phyloP scores from a whole-genome alignment of 2,888 invertebrate species.

The Argynnis bischoffii region DNA sequence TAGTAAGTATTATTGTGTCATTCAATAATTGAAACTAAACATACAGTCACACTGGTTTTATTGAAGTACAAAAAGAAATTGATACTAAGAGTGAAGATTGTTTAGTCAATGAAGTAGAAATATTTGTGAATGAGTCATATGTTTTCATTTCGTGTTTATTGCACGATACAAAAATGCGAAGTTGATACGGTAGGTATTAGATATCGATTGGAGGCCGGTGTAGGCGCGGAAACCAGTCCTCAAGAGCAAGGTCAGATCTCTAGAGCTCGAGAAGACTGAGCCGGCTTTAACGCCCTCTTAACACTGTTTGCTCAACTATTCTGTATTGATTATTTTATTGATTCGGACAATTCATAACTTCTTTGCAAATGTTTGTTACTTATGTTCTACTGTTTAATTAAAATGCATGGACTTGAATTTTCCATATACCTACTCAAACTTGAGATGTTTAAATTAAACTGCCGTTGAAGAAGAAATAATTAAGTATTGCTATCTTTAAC shows the following conservation, averaged over 20 bases:
- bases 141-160: slow-evolving; percentile 30
- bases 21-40: too few relatives aligned
- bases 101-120: slow-evolving; percentile 28
- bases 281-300: slow-evolving; percentile 39
- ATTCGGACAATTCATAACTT: background rate
- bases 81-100: too few relatives aligned
- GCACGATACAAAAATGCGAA: slow-evolving; percentile 32
- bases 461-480: too few relatives aligned
- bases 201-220: slow-evolving; percentile 56
- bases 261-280: slow-evolving; percentile 31
- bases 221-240: slow-evolving; percentile 70
- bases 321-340: slow-evolving; percentile 27
- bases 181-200: slow-evolving; percentile 36
- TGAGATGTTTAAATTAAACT: too few relatives aligned
- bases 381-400: too few relatives aligned
- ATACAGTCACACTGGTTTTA: background rate
- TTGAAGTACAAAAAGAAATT: background rate
- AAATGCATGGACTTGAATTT: too few relatives aligned
- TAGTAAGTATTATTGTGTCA: too few relatives aligned
- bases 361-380: background rate
- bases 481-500: too few relatives aligned
- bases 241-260: slow-evolving; percentile 69
- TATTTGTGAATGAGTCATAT: slow-evolving; percentile 36
- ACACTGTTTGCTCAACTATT: slow-evolving; percentile 34
- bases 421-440: too few relatives aligned